Base-by-base conservation (phyloP, 1,140 invertebrate species). In the Wiebesia pumilae region DNA sequence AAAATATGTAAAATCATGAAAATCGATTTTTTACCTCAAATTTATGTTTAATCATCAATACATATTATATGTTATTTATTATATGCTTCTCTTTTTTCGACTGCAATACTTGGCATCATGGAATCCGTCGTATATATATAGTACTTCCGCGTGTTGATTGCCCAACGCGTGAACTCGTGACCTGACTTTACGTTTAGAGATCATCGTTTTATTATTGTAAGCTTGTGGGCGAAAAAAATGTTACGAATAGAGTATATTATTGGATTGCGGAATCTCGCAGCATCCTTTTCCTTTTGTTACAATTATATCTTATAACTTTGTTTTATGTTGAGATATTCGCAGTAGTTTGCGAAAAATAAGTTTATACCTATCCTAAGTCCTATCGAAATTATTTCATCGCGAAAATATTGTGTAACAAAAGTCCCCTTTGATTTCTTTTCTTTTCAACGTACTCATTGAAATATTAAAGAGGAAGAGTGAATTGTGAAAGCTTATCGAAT, bases 201-300 rank as follows among this genome's bases (percentile, higher is more conserved):
- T 67, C 6, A 62, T 75, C 51, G 16, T 83, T 83, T 77, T 83
- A 83, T 83, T 75, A 75, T 62, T 35, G 51, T 30, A 58, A 21
- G 30, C 3, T 14, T 6, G 10, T 54, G 16, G 12, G 6, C 0
- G 47, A 65, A 54, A 38, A 65, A 38, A 54, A 81, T 19, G 7
- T 83, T 38, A 30, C 0, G n/a, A 51, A 40, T 14, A 51, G 9
- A 62, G 33, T 19, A 35, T 24, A 75, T 75, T 83, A 83, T 83
- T 83, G 43, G 81, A 58, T 83, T 38, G 54, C 30, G 51, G n/a
- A n/a, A 62, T n/a, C 7, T 12, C 47, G n/a, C 82, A n/a, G 24
- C 58, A 69, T 35, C 58, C 40, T 75, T 47, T 19, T 1, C 19
- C 30, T 27, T 27, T 10, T 33, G 10, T 73, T 58, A 75, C 30